These are phyloP conservation scores for Pterocles orientalis DNA, from an alignment of 2,113 vertebrate species.

Conservation along the genomic window DNA sequence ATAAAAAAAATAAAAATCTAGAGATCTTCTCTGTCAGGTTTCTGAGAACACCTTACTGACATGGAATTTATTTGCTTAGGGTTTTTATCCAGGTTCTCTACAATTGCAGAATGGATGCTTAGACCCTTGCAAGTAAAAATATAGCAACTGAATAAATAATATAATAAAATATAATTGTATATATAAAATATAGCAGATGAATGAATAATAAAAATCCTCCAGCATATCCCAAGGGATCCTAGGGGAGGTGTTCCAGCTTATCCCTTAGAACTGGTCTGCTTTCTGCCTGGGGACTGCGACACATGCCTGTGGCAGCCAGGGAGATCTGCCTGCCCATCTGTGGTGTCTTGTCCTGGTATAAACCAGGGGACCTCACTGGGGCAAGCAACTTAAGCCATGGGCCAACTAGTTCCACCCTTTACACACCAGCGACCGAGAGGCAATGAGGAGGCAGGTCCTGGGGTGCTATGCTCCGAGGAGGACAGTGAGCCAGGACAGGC, in stretches of 20 bases:
- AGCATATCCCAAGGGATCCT: not conserved
- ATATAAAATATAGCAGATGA: not conserved
- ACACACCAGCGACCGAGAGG: accelerated
- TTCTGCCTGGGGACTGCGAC: accelerated
- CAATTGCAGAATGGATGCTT: not conserved
- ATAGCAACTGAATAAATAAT: not conserved
- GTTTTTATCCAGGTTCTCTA: not conserved
- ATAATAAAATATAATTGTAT: not conserved
- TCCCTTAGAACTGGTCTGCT: not conserved
- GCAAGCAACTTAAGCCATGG: not conserved
- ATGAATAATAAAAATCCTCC: not conserved
- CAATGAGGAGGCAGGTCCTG: not conserved
- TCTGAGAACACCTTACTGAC: not conserved
- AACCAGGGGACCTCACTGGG: not conserved
- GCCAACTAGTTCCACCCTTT: not conserved
- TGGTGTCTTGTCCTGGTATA: not conserved
- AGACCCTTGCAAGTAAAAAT: not conserved
- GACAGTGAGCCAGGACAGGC: not conserved
- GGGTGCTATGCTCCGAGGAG: not conserved
- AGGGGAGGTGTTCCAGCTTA: not conserved
- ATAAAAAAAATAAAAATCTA: not conserved
- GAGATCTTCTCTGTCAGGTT: not conserved
- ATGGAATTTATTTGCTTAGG: not conserved
- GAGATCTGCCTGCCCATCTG: not conserved
- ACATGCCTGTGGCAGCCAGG: not conserved